Percentiles rank a stretch among this genome's conserved stretches.
These are phyloP conservation scores for Aspidoscelis tigris DNA, from an alignment of 2,113 vertebrate species.

Conservation along the genomic window DNA sequence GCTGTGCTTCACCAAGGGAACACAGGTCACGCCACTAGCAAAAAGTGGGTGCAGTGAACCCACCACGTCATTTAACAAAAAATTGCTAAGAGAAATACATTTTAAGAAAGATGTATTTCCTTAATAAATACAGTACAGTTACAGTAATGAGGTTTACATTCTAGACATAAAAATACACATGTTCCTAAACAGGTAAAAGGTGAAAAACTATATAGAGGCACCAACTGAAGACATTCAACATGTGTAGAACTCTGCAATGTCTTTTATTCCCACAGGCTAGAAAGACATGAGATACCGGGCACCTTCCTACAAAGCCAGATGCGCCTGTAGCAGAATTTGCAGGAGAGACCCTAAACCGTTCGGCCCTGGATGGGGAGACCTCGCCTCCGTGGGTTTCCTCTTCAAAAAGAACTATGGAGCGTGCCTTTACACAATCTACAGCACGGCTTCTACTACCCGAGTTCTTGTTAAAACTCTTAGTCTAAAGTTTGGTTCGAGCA, in stretches of 20 bases:
- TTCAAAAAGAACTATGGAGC: constrained; percentile 59
- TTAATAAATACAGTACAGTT: constrained; percentile 76
- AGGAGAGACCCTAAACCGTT: constrained; percentile 45
- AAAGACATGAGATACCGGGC: background rate
- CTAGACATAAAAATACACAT: constrained; percentile 68
- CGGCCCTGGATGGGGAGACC: constrained; percentile 40
- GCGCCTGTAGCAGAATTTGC: constrained; percentile 30
- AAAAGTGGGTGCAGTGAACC: background rate
- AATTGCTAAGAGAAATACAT: constrained; percentile 19
- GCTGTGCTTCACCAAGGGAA: background rate
- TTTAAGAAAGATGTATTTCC: constrained; percentile 73
- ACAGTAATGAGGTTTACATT: constrained; percentile 66
- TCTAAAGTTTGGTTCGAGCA: constrained; percentile 69
- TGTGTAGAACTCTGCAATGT: accelerated
- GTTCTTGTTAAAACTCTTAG: constrained; percentile 71
- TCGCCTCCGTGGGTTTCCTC: constrained; percentile 42
- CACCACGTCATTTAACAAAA: too few species aligned
- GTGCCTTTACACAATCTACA: constrained; percentile 66
- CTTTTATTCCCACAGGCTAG: background rate
- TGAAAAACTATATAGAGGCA: constrained; percentile 39
- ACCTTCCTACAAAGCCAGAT: background rate
- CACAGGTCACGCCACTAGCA: background rate
- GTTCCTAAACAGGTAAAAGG: constrained; percentile 70
- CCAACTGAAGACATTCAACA: accelerated
- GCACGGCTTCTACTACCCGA: constrained; percentile 67